These are phyloP conservation scores for Drosophila tropicalis DNA, from an alignment of 1,140 invertebrate species.

Conservation along the genomic window DNA sequence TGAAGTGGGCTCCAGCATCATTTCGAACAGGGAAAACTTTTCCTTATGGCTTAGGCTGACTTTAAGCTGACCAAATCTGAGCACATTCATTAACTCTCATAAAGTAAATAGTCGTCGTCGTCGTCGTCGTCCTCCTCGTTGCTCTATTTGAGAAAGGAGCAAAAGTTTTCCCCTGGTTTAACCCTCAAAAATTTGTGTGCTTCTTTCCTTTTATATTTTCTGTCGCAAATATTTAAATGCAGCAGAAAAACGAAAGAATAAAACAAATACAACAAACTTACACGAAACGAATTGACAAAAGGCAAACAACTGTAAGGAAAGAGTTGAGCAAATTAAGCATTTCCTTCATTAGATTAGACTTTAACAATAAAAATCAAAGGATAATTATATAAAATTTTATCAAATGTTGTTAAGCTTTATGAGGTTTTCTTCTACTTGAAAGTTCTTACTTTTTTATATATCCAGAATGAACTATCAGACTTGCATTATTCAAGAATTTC, in stretches of 20 bases:
- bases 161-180: neutral
- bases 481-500: too few species aligned
- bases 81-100: constrained; percentile 14
- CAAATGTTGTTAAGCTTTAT: too few species aligned
- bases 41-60: constrained; percentile 47
- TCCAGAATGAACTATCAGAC: too few species aligned
- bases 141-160: neutral
- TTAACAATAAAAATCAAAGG: too few species aligned
- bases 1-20: neutral
- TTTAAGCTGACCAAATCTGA: constrained; percentile 31
- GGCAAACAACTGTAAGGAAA: neutral
- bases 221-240: constrained; percentile 7
- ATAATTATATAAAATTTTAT: too few species aligned
- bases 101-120: neutral
- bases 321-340: neutral
- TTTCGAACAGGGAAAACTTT: constrained; percentile 32
- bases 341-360: neutral
- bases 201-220: too few species aligned
- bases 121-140: neutral
- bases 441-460: too few species aligned
- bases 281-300: constrained; percentile 7
- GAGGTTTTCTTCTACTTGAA: too few species aligned
- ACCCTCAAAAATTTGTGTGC: too few species aligned
- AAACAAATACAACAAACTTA: neutral
- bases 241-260: too few species aligned